Evolutionary conservation across 2,797 vertebrate genomes (phyloP).

Genomic region (Channallabes apus): DNA sequence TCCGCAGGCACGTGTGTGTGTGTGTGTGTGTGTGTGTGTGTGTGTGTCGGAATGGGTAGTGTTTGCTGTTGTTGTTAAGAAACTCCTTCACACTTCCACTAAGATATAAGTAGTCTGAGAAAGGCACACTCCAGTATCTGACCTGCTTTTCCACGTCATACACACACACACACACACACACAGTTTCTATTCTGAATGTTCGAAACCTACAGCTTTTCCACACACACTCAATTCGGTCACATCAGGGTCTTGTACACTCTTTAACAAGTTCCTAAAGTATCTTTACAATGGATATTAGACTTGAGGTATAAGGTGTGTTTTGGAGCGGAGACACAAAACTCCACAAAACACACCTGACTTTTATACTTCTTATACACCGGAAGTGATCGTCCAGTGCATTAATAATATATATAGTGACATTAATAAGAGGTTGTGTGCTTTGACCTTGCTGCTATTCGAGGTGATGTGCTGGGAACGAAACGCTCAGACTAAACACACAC

Average conservation of each 20-base stretch:
- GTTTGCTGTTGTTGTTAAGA: background rate
- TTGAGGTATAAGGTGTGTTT: background rate
- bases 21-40: no score
- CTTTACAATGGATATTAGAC: background rate
- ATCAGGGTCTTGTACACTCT: background rate
- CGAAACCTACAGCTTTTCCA: background rate
- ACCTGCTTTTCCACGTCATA: background rate
- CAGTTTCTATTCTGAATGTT: background rate
- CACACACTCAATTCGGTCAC: background rate
- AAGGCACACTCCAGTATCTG: background rate
- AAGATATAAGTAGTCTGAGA: background rate
- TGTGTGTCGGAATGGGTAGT: background rate
- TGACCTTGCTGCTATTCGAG: background rate
- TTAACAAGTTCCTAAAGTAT: no score
- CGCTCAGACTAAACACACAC: background rate
- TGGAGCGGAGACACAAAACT: background rate
- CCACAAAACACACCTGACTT: background rate
- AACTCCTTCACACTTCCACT: background rate
- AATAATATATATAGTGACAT: background rate
- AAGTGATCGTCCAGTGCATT: background rate
- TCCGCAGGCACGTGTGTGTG: slow-evolving; percentile 54
- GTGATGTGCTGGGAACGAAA: background rate
- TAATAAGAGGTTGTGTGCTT: background rate
- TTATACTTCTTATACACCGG: background rate
- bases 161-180: background rate